phyloP scores from a whole-genome alignment of 1,140 invertebrate genomes.

The Patella vulgata region DNA sequence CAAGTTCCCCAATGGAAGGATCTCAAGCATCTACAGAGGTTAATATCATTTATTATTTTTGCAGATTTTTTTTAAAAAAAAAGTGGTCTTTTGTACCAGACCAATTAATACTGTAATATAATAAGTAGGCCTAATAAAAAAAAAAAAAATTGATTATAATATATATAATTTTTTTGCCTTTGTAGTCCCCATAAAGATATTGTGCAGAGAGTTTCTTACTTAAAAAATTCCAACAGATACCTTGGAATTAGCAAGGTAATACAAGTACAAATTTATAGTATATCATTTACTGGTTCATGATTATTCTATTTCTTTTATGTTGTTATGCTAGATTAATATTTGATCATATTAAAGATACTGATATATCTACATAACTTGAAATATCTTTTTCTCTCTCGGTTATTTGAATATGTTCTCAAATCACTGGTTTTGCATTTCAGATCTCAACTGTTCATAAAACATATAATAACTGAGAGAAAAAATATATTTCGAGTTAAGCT shows the following conservation, averaged over 20 bases:
- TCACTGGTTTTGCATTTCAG: too few relatives aligned
- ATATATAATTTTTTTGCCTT: too few relatives aligned
- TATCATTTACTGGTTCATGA: background rate
- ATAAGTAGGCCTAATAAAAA: too few relatives aligned
- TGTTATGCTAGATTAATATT: too few relatives aligned
- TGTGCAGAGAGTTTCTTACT: slow-evolving; percentile 57
- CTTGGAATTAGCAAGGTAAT: slow-evolving; percentile 65
- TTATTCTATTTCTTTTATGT: background rate
- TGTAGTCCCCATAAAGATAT: slow-evolving; percentile 64
- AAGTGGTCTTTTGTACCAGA: background rate
- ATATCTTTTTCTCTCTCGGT: too few relatives aligned
- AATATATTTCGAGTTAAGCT: too few relatives aligned
- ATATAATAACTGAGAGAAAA: too few relatives aligned
- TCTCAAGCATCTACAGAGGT: slow-evolving; percentile 61
- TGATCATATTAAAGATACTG: too few relatives aligned
- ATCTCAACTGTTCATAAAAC: too few relatives aligned
- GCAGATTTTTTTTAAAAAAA: background rate
- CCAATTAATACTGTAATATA: background rate
- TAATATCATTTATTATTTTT: slow-evolving; percentile 5
- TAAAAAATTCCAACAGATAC: slow-evolving; percentile 63
- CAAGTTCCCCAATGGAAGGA: slow-evolving; percentile 67
- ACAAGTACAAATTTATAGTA: slow-evolving; percentile 1
- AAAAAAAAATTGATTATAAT: too few relatives aligned
- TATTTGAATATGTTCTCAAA: too few relatives aligned
- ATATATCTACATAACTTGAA: too few relatives aligned